Conservation (phyloP, 2,113 vertebrate genomes). For the Nestor notabilis region DNA sequence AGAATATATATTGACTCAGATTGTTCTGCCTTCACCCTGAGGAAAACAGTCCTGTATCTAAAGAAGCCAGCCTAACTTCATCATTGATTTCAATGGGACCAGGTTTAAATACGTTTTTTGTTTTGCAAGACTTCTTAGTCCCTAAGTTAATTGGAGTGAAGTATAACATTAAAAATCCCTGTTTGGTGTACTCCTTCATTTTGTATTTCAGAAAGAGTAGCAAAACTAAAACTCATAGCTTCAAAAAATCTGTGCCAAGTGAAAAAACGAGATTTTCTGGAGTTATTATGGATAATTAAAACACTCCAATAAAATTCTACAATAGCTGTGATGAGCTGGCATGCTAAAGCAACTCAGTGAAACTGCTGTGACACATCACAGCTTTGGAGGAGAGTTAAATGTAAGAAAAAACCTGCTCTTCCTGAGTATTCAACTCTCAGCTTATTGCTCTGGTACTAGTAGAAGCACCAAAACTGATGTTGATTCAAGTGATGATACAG, state of each 20-base stretch:
- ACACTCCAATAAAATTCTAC: background rate
- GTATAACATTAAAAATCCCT: background rate
- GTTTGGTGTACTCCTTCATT: background rate
- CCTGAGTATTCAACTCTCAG: background rate
- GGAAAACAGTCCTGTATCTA: background rate
- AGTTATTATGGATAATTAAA: constrained; percentile 1
- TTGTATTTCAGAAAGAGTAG: background rate
- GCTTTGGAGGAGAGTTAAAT: background rate
- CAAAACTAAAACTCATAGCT: background rate
- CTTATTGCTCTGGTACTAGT: background rate
- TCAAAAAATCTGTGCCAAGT: constrained; percentile 1
- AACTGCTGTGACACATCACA: background rate
- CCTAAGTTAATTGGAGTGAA: background rate
- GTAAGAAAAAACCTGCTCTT: background rate
- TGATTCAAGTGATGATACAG: background rate
- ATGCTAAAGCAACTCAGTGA: background rate
- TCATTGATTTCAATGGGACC: background rate
- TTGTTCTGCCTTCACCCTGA: background rate
- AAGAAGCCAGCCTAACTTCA: background rate
- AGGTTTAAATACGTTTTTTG: background rate
- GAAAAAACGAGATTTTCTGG: constrained; percentile 1
- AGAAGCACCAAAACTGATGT: background rate
- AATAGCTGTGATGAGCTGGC: background rate
- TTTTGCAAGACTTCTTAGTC: background rate
- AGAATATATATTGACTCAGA: background rate